A percentile compares a stretch with the other conserved stretches of the same genome.
phyloP scores from a whole-genome alignment of 2,113 vertebrate species.

The Pluvianellus socialis region DNA sequence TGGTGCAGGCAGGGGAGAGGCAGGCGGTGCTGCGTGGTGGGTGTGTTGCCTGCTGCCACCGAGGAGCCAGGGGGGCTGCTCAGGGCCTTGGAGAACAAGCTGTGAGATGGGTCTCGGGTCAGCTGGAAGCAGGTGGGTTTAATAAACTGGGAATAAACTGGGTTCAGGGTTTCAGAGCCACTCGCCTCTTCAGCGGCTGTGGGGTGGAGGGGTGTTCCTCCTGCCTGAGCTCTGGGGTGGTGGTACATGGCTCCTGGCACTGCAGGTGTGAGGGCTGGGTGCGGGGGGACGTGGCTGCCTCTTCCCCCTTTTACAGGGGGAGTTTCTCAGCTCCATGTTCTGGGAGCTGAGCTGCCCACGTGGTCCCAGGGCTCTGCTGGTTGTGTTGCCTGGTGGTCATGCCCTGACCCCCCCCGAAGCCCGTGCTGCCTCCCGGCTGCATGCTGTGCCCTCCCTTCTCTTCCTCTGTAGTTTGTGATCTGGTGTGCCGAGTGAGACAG shows the following conservation, averaged over 20 bases:
- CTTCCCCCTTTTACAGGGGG: background rate
- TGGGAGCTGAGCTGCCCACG: fast-evolving
- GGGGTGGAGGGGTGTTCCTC: background rate
- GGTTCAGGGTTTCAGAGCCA: background rate
- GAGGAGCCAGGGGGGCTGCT: background rate
- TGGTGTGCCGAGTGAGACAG: fast-evolving
- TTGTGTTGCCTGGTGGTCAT: fast-evolving
- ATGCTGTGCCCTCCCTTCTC: background rate
- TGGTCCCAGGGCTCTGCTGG: fast-evolving
- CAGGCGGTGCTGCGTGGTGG: background rate
- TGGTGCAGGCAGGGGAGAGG: background rate
- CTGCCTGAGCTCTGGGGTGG: background rate
- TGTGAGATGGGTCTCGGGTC: background rate
- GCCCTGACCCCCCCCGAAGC: background rate
- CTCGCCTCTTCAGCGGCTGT: background rate
- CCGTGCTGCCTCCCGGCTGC: fast-evolving
- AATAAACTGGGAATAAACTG: background rate
- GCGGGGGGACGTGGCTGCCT: background rate
- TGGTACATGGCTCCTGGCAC: fast-evolving
- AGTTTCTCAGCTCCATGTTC: background rate
- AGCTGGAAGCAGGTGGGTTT: background rate
- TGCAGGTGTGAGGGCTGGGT: background rate
- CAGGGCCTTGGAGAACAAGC: background rate
- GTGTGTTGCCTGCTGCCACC: background rate
- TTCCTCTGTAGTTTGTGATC: fast-evolving